These are phyloP conservation scores for Sus scrofa DNA, from an alignment of 2,113 vertebrate species.

Conservation along the genomic window DNA sequence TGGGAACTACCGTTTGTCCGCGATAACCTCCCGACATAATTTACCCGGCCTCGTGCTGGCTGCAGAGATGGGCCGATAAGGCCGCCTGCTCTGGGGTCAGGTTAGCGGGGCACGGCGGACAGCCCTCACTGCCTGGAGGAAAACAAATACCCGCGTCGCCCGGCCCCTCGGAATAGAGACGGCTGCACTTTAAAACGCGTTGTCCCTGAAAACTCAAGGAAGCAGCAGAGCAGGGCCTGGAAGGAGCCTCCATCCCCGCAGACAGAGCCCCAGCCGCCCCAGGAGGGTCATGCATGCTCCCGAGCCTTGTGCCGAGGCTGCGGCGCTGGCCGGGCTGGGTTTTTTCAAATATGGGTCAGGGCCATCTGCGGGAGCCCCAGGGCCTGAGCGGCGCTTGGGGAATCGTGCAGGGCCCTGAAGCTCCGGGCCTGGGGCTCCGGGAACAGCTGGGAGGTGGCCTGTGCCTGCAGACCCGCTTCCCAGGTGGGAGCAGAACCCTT, in stretches of 20 bases:
- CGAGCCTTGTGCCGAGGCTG: fast-evolving
- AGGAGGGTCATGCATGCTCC: fast-evolving
- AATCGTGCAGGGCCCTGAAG: neutral
- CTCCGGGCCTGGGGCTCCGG: too few relatives aligned
- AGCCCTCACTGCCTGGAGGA: neutral
- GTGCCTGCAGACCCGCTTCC: neutral
- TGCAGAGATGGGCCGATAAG: constrained; percentile 71
- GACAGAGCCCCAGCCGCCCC: fast-evolving
- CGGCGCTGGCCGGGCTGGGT: fast-evolving
- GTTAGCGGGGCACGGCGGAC: neutral
- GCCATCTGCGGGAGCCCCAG: neutral
- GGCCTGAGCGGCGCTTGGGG: neutral
- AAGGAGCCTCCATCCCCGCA: fast-evolving
- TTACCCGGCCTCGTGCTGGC: constrained; percentile 73
- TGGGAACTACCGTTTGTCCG: constrained; percentile 86
- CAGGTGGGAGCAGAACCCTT: neutral
- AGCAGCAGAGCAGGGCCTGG: neutral
- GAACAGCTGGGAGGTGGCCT: neutral
- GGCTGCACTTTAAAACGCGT: neutral
- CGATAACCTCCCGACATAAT: constrained; percentile 84
- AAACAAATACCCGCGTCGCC: fast-evolving
- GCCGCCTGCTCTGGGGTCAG: neutral
- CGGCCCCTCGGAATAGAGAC: neutral
- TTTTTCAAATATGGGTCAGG: neutral
- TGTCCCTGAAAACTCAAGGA: neutral